These are phyloP conservation scores for Stercorarius parasiticus DNA, from an alignment of 2,113 vertebrate species.

Conservation along the genomic window DNA sequence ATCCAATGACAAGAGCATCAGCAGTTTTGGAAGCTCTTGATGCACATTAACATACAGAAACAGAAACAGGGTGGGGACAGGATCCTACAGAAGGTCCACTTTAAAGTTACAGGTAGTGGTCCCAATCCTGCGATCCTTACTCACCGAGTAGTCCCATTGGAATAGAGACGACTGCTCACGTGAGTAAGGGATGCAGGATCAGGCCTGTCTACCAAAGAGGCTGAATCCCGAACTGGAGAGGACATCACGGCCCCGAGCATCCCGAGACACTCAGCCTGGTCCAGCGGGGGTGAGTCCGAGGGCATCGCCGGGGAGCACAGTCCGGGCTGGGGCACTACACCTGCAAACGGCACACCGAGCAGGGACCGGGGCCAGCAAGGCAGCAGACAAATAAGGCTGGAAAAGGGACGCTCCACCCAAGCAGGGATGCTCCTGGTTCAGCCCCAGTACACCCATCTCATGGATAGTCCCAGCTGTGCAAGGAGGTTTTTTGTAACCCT, in stretches of 20 bases:
- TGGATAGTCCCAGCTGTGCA: background rate
- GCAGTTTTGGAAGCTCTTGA: background rate
- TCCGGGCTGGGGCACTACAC: background rate
- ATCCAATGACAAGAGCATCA: background rate
- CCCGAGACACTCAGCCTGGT: background rate
- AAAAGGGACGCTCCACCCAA: background rate
- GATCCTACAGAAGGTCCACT: background rate
- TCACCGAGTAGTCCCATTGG: slow-evolving; percentile 60
- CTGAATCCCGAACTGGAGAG: background rate
- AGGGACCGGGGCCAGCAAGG: background rate
- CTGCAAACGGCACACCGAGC: background rate
- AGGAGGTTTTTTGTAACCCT: background rate
- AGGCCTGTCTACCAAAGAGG: slow-evolving; percentile 49
- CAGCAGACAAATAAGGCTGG: background rate
- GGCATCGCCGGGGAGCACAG: background rate
- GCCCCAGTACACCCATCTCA: background rate
- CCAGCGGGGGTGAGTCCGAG: background rate
- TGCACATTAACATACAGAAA: background rate
- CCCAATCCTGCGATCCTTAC: slow-evolving; percentile 62
- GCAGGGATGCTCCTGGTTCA: background rate
- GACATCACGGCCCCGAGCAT: background rate
- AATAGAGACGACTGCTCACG: slow-evolving; percentile 54
- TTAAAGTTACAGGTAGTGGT: slow-evolving; percentile 51
- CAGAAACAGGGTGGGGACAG: background rate
- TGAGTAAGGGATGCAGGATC: slow-evolving; percentile 63